Evolutionary conservation across 2,113 vertebrate species (phyloP).

Genomic region (Amazona guildingii): DNA sequence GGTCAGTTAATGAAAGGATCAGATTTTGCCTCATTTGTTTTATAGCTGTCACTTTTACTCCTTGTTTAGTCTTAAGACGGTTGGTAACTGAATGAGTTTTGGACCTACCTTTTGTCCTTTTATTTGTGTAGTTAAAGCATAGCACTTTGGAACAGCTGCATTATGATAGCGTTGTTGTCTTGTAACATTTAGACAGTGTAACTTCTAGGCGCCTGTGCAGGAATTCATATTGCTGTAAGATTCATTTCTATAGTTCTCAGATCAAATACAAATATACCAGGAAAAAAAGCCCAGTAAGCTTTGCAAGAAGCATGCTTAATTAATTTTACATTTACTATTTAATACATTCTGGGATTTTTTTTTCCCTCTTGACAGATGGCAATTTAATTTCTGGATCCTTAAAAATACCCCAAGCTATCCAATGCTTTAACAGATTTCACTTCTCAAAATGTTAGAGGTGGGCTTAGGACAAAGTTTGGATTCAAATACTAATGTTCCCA

Average conservation of each 20-base stretch:
- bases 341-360: background rate
- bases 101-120: background rate
- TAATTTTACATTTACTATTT: background rate
- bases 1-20: background rate
- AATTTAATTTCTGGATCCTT: constrained; percentile 25
- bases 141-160: background rate
- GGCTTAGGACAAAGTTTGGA: constrained; percentile 13
- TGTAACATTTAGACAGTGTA: background rate
- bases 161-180: background rate
- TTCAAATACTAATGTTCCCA: background rate
- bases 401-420: background rate
- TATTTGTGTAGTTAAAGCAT: background rate
- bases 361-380: constrained; percentile 13
- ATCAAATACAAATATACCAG: background rate
- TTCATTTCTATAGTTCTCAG: background rate
- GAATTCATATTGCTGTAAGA: background rate
- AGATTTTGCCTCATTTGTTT: background rate
- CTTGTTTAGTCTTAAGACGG: background rate
- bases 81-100: background rate
- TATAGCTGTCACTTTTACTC: background rate
- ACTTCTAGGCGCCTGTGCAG: background rate
- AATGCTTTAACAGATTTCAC: background rate
- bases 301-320: background rate
- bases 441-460: constrained; percentile 2
- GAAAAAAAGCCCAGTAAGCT: background rate